These are phyloP conservation scores for Pavo muticus DNA, from an alignment of 2,113 vertebrate species.

Conservation along the genomic window DNA sequence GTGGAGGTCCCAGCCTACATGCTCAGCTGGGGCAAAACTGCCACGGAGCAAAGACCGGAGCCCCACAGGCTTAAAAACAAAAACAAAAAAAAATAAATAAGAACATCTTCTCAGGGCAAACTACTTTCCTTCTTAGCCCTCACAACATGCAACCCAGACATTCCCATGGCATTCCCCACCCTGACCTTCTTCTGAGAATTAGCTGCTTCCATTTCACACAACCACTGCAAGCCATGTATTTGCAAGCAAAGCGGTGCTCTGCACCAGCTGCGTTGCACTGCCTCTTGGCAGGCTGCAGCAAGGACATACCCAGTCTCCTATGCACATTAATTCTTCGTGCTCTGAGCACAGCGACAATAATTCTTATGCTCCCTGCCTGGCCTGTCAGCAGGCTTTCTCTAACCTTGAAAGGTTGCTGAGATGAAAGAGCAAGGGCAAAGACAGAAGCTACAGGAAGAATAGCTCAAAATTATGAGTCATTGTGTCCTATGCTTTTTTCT, in stretches of 20 bases:
- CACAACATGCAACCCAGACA: accelerated
- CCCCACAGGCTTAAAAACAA: neutral
- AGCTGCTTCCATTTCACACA: accelerated
- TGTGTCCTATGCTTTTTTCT: neutral
- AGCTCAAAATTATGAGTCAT: neutral
- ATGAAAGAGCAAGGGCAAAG: neutral
- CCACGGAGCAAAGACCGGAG: neutral
- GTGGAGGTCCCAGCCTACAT: neutral
- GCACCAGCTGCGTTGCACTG: neutral
- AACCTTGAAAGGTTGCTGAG: neutral
- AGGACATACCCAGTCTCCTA: accelerated
- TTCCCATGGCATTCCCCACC: neutral
- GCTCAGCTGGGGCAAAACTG: neutral
- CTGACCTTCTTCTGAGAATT: neutral
- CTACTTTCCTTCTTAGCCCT: neutral
- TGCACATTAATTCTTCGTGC: neutral
- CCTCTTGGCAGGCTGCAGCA: conserved; percentile 1
- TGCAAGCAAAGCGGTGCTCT: accelerated
- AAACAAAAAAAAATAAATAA: no score
- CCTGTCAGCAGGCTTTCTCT: neutral
- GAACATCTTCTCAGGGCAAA: neutral
- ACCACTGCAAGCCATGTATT: accelerated
- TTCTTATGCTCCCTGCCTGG: neutral
- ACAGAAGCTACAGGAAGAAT: neutral
- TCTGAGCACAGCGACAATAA: neutral